Conservation (phyloP, 1,140 invertebrate species). For the Arion vulgaris region DNA sequence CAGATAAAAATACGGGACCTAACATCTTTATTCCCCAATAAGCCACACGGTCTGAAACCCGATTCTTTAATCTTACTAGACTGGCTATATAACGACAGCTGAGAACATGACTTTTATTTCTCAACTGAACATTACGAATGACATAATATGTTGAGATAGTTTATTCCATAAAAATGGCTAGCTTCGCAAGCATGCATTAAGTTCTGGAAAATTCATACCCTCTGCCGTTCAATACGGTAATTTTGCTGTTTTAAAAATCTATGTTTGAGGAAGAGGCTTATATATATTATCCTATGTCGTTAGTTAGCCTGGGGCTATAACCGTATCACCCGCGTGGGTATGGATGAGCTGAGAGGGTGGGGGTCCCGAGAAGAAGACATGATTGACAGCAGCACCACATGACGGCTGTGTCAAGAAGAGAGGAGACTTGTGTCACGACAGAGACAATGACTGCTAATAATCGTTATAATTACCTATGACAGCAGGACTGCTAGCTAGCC, state of each 20-base stretch:
- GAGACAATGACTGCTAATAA: background rate
- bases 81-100: too few relatives aligned
- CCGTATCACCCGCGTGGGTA: background rate
- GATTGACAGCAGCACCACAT: too few relatives aligned
- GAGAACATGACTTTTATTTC: too few relatives aligned
- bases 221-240: background rate
- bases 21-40: too few relatives aligned
- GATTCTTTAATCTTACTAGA: too few relatives aligned
- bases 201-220: slow-evolving; percentile 6
- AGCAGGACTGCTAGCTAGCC: too few relatives aligned
- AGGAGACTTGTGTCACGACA: background rate
- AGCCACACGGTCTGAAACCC: too few relatives aligned
- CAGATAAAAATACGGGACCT: too few relatives aligned
- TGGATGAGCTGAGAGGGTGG: background rate
- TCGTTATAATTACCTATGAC: too few relatives aligned
- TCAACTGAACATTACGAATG: too few relatives aligned
- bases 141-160: too few relatives aligned
- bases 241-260: background rate
- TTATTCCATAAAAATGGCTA: background rate
- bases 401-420: background rate
- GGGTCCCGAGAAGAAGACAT: background rate
- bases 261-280: background rate
- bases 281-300: background rate
- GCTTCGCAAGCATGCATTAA: background rate
- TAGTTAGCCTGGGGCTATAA: background rate